Evolutionary conservation across 37 sponge, comb jelly and placozoan genomes (phyloP), one percentile per base, ranked within the genome.

Genomic region (Geodia barretti): DNA sequence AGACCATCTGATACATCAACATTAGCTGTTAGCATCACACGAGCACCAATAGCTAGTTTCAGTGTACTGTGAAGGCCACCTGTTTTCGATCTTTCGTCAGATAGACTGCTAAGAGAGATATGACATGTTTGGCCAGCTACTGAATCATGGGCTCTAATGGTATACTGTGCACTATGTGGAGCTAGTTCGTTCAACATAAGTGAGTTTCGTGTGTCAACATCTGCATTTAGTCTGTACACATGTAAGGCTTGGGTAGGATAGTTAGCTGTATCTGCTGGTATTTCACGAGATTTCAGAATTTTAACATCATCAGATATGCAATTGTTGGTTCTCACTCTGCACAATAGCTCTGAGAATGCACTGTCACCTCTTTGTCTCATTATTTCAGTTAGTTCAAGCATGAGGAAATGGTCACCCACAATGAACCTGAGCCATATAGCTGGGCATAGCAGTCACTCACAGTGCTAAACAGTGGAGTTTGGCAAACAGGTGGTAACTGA

Each of bases 351-450:
- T 11, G 71, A 25, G 37, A 73, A 73, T 19, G 1, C 37, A 41
- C 67, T 72, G 66, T 82, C 75, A 60, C 67, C 75, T 37, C 67
- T 7, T 37, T 73, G 83, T 37, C 67, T 9, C 75, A 82, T 63
- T 38, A 73, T 72, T 63, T 82, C 74, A 17, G 14, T 23, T 24
- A 81, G 64, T 72, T 81, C 82, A 63, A 82, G 36, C 64, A 82
- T 32, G 9, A 62, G 2, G 36, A 82, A 82, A n/a, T 82, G 3
- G 73, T 82, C 83, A 33, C 26, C 79, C 68, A 79, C 43, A 79
- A 65, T 1, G 42, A 79, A 8, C 79, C 79, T 35, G 79, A 79
- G 20, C 33, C 33, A 32, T 79, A 65, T 68, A 79, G 66, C 11
- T 33, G 43, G 26, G 79, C 79, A 64, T n/a, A n/a, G n/a, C n/a